These are phyloP conservation scores for Remorina albescens DNA, from an alignment of 2,797 vertebrate species.

Conservation along the genomic window DNA sequence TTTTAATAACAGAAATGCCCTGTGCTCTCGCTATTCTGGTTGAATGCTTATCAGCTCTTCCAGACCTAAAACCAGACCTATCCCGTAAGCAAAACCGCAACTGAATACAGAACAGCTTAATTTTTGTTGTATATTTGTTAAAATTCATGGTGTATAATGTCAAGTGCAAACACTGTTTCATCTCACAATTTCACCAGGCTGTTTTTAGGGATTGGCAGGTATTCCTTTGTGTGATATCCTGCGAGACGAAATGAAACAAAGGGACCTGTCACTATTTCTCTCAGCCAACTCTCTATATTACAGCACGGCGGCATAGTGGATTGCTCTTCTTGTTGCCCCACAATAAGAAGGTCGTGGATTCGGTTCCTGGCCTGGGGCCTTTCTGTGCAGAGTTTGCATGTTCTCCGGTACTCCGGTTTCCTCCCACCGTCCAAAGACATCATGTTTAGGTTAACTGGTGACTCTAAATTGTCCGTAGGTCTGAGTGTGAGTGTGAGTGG, in stretches of 20 bases:
- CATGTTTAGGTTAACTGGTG: no score
- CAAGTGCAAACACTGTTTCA: constrained; percentile 41
- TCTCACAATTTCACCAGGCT: constrained; percentile 29
- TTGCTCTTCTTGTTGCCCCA: no score
- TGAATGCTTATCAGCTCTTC: constrained; percentile 71
- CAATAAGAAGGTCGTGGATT: no score
- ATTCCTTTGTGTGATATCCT: constrained; percentile 34
- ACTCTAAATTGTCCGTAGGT: no score
- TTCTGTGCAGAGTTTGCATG: no score
- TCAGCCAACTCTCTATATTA: constrained; percentile 19
- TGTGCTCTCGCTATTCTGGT: constrained; percentile 61
- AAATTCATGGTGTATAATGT: constrained; percentile 56
- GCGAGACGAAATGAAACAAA: constrained; percentile 33
- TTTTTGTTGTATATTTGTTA: constrained; percentile 57
- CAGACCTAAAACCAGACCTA: constrained; percentile 67
- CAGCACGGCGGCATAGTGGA: no score
- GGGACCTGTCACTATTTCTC: constrained; percentile 35
- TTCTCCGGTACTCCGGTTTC: no score
- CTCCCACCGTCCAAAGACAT: no score
- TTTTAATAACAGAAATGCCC: constrained; percentile 55
- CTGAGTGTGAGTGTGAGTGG: no score
- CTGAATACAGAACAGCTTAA: constrained; percentile 67
- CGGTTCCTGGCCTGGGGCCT: no score
- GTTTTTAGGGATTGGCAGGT: constrained; percentile 42
- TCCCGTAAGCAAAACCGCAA: constrained; percentile 64